phyloP scores from a whole-genome alignment of 2,113 vertebrate species.

The Typhlomys cinereus region DNA sequence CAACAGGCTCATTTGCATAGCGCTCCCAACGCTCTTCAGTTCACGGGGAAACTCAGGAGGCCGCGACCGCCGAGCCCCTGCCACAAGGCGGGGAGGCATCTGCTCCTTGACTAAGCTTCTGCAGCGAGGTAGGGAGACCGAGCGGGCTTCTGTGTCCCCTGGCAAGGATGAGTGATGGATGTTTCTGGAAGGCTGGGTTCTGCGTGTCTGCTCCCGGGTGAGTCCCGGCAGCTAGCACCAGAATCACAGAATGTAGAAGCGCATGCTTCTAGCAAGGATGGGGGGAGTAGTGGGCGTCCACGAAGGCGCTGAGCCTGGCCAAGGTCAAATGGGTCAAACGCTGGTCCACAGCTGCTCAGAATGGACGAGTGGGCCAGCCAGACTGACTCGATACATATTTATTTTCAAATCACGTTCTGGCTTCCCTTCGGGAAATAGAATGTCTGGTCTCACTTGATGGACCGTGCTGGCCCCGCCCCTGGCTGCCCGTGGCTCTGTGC shows the following conservation, averaged over 20 bases:
- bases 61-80: slow-evolving; percentile 43
- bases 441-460: background rate
- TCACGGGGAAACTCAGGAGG: slow-evolving; percentile 62
- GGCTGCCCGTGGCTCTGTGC: background rate
- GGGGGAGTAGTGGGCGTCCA: no score
- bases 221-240: rapidly evolving
- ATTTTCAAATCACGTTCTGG: background rate
- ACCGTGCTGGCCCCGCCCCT: background rate
- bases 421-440: background rate
- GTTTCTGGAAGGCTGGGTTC: background rate
- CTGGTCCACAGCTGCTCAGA: background rate
- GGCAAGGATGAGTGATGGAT: background rate
- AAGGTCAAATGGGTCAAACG: background rate
- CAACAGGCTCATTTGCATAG: slow-evolving; percentile 86
- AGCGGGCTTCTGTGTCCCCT: background rate
- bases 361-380: background rate
- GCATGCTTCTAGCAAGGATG: no score
- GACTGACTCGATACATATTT: background rate
- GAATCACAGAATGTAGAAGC: background rate
- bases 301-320: no score
- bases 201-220: rapidly evolving
- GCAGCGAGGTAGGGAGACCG: rapidly evolving
- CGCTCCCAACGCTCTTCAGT: slow-evolving; percentile 77
- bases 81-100: no score
- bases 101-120: background rate